Evolutionary conservation across 2,113 vertebrate species (phyloP).

Genomic region (Mellivora capensis): DNA sequence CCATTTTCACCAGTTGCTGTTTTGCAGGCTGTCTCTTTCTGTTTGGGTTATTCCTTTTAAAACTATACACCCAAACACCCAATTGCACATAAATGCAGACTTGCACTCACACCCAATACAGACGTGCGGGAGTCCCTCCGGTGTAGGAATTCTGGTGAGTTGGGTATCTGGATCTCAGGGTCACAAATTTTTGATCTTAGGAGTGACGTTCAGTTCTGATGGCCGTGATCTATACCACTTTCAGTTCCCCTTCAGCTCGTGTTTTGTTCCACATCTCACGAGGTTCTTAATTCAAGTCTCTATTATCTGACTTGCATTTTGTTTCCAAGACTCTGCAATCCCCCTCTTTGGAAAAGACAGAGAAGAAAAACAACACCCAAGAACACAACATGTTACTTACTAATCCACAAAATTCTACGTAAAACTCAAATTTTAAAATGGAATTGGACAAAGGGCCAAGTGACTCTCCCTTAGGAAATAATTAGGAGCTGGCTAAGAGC

Average conservation of each 20-base stretch:
- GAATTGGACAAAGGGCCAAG: constrained; percentile 6
- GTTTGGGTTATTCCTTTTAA: background rate
- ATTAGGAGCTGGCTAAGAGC: background rate
- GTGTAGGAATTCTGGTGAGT: background rate
- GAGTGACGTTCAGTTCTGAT: background rate
- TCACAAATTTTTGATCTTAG: background rate
- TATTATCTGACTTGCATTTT: constrained; percentile 27
- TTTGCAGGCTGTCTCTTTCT: constrained; percentile 51
- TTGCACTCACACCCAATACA: fast-evolving
- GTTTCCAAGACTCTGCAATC: constrained; percentile 2
- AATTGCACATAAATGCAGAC: background rate
- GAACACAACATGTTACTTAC: background rate
- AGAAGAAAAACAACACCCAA: constrained; percentile 31
- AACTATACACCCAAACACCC: background rate
- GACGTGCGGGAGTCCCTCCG: background rate
- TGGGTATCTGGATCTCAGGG: background rate
- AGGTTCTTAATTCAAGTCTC: background rate
- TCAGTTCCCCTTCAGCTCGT: background rate
- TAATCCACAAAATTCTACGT: constrained; percentile 16
- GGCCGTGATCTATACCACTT: background rate
- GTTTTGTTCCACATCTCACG: constrained; percentile 5
- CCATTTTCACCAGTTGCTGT: background rate
- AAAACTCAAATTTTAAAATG: background rate
- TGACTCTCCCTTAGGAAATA: background rate
- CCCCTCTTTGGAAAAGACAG: background rate